Base-by-base conservation (phyloP, 2,888 invertebrate genomes). In the Cryptophagus acutangulus region DNA sequence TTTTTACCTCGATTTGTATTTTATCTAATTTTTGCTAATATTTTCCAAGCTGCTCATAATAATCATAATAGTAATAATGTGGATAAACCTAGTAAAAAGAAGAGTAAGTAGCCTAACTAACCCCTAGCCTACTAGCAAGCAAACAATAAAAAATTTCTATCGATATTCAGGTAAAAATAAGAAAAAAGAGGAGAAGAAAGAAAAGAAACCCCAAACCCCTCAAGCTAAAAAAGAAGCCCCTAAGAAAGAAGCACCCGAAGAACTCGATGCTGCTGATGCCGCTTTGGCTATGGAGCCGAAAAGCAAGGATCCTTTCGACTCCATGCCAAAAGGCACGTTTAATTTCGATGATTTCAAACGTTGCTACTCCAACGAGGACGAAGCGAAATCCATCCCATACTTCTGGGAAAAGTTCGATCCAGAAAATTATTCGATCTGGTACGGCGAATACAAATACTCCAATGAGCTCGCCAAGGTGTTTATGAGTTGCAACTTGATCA, bases 321-420 rank as follows among this genome's bases (percentile, higher is more conserved):
- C 75, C 12, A 72, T 95, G 72, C 94, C 96, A 37, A 91, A 91
- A 72, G 92, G 87, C 41, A 86, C 83, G 6, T 97, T 96, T 71
- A 82, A 85, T 65, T 84, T 99, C 77, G 99, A 99, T 58, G 94
- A 93, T 65, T 99, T 92, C 76, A 99, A 99, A 73, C 83, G 95
- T 49, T 84, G 79, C 59, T 99, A 99, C 73, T 96, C 95, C 38
- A 99, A 99, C 65, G 91, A 99, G 70, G 92, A 91, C 17, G 94
- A 91, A 65, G 73, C 80, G 4, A 85, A 87, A 64, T 95, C 97
- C 41, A 83, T 99, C 65, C 93, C 96, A 1, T 96, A 92, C 71
- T 99, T 99, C 78, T 99, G 93, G 89, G 82, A 94, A 66, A 91
- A 97, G 71, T 97, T 99, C 66, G 99, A 99, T 71, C 78, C 89